Base-by-base conservation (phyloP, 2,113 vertebrate species). In the Tragelaphus imberbis region DNA sequence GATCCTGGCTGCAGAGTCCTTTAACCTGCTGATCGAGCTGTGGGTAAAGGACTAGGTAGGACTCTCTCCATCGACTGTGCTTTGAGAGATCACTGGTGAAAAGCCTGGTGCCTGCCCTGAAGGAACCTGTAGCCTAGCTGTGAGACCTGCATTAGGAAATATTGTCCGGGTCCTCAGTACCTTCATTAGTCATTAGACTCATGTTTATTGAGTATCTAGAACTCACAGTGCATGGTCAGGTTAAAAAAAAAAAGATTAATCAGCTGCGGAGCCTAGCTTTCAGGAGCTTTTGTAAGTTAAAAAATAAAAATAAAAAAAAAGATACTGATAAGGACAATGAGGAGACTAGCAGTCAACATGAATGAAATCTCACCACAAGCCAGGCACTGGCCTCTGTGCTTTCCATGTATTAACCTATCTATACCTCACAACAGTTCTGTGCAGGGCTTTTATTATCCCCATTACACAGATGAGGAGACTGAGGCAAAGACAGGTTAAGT, bases 61-160 rank as follows among this genome's bases (percentile, higher is more conserved):
- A 28, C 4, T 40, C 6, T 56, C 75, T 27, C 7, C 0, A 2
- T 51, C 2, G 0, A 15, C 58, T 27, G 89, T 28, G 33, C 56
- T 61, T 36, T 36, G 56, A 36, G 28, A 44, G 36, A 25, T 49
- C 40, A 49, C 16, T 27, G 0, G 23, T 15, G 63, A 30, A 25
- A 36, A 82, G 53, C 27, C 79, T 19, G 47, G 49, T 19, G 58
- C 53, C 47, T n/a, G 15, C 68, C 44, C 47, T 40, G 12, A 3
- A 40, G 30, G 68, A 84, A 28, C 4, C 2, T 8, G 0, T 0
- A 25, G 33, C 9, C 44, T 6, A 33, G 14, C 17, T 7, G 0
- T 6, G 36, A n/a, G 7, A 5, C 7, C 65, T 56, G 30, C 40
- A 11, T 13, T 2, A 47, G 28, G 49, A 12, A 21, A n/a, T 47